A percentile compares a stretch with the other conserved stretches of the same genome.
These are phyloP conservation scores for Noctua fimbriata DNA, from an alignment of 2,888 invertebrate genomes.

Conservation along the genomic window DNA sequence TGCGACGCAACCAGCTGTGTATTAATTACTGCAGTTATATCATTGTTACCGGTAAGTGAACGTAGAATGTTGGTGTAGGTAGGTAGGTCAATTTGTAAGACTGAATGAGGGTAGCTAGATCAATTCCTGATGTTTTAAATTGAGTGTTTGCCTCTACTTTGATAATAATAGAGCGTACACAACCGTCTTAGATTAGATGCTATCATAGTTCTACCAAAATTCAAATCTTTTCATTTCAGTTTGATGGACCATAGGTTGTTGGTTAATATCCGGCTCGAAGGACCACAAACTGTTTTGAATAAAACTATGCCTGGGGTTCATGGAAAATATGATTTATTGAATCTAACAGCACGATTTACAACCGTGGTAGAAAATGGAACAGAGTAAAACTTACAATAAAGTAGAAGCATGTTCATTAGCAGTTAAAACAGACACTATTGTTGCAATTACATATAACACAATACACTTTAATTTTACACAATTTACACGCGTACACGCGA, in stretches of 20 bases:
- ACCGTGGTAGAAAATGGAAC: background rate
- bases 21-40: constrained; percentile 67
- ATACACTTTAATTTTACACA: background rate
- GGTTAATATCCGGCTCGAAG: background rate
- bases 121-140: background rate
- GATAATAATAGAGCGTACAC: background rate
- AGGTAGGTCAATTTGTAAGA: constrained; percentile 7
- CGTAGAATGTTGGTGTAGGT: constrained; percentile 33
- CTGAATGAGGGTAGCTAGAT: background rate
- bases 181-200: background rate
- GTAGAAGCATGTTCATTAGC: constrained; percentile 1
- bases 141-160: background rate
- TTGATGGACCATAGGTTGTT: background rate
- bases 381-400: background rate
- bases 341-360: background rate
- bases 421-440: background rate
- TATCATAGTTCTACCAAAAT: background rate
- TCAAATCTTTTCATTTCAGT: background rate
- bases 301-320: no score
- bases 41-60: constrained; percentile 61
- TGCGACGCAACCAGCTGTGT: constrained; percentile 69
- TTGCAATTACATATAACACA: constrained; percentile 2
- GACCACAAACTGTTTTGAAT: background rate
- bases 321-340: background rate
- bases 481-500: constrained; percentile 24